phyloP scores from a whole-genome alignment of 2,888 invertebrate genomes.

The Odontocolon sp. region DNA sequence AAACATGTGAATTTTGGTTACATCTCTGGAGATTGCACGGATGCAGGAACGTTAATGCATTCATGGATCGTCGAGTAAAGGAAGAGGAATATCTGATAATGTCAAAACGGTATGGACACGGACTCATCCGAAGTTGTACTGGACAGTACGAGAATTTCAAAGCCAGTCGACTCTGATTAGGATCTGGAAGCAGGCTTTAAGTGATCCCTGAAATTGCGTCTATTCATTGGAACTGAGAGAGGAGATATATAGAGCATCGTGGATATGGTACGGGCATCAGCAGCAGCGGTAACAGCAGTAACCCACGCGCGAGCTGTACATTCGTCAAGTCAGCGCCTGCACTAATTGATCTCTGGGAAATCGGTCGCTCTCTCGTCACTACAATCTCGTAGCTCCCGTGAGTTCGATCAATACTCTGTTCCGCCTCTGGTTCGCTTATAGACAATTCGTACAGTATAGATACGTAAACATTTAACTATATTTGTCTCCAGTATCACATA shows the following conservation, averaged over 20 bases:
- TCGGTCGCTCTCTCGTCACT: constrained; percentile 43
- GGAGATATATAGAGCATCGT: constrained; percentile 1
- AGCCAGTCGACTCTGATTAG: constrained; percentile 40
- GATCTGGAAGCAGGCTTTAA: constrained; percentile 43
- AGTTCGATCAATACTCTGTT: constrained; percentile 46
- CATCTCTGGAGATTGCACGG: no score
- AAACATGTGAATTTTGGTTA: neutral
- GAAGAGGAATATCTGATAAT: constrained; percentile 1
- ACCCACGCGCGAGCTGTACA: constrained; percentile 37
- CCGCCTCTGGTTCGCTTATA: neutral
- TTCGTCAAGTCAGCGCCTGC: constrained; percentile 63
- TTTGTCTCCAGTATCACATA: no score
- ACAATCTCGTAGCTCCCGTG: constrained; percentile 28
- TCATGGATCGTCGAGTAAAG: neutral
- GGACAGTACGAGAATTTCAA: constrained; percentile 15
- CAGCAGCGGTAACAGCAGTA: constrained; percentile 6
- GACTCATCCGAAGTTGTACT: neutral
- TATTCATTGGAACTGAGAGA: constrained; percentile 49
- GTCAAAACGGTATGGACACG: neutral
- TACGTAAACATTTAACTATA: neutral
- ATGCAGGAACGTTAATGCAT: neutral
- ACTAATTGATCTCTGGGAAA: constrained; percentile 62
- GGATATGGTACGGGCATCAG: constrained; percentile 9
- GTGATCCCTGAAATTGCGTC: constrained; percentile 54
- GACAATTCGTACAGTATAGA: neutral